Percentiles rank a stretch among this genome's conserved stretches.
These are phyloP conservation scores for Calosoma granatense DNA, from an alignment of 1,140 invertebrate species.

Conservation along the genomic window DNA sequence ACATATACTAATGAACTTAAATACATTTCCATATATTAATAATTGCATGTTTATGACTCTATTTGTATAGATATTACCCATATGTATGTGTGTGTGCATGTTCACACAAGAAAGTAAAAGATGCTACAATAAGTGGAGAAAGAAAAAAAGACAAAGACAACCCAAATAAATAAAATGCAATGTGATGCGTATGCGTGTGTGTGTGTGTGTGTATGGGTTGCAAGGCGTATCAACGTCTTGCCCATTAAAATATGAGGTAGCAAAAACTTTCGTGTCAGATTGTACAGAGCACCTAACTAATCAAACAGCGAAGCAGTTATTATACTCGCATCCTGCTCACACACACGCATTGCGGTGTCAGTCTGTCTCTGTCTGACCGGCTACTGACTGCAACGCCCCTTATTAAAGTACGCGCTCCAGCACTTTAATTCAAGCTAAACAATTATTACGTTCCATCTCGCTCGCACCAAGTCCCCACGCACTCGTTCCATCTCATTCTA, in stretches of 20 bases:
- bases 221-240: neutral
- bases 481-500: neutral
- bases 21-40: too few species aligned
- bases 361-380: slow-evolving; percentile 15
- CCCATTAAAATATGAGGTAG: slow-evolving; percentile 2
- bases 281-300: slow-evolving; percentile 26
- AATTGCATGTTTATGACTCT: too few species aligned
- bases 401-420: slow-evolving; percentile 31
- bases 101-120: too few species aligned
- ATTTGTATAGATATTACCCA: too few species aligned
- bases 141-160: too few species aligned
- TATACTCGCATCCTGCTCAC: slow-evolving; percentile 20
- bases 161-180: neutral
- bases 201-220: too few species aligned
- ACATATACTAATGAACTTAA: too few species aligned
- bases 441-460: slow-evolving; percentile 27
- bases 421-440: slow-evolving; percentile 33
- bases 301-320: slow-evolving; percentile 28
- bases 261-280: slow-evolving; percentile 10
- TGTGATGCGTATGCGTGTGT: too few species aligned
- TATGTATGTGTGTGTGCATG: too few species aligned
- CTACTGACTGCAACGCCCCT: slow-evolving; percentile 32
- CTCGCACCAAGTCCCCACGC: neutral
- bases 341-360: neutral
- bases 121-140: too few species aligned